Evolutionary conservation across 2,888 invertebrate species (phyloP).

Genomic region (Amiota communis): DNA sequence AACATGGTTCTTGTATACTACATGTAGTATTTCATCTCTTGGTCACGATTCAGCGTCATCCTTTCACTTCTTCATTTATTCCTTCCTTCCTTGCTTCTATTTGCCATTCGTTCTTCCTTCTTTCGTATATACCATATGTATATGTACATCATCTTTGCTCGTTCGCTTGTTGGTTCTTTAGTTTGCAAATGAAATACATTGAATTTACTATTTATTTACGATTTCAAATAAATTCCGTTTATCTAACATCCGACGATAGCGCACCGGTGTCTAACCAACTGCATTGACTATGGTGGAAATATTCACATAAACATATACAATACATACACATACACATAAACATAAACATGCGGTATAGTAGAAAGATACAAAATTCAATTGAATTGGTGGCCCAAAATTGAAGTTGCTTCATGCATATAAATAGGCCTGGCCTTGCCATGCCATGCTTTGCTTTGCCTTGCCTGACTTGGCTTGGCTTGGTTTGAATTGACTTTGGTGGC

Average conservation of each 20-base stretch:
- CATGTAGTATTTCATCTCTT: no score
- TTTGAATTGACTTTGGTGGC: no score
- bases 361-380: conserved; percentile 11
- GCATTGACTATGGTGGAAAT: background rate
- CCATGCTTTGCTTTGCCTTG: no score
- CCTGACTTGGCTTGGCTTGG: no score
- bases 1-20: no score
- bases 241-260: conserved; percentile 25
- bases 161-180: background rate
- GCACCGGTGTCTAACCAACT: background rate
- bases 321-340: background rate
- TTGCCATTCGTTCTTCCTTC: background rate
- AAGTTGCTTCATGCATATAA: conserved; percentile 7
- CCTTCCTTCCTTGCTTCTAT: background rate
- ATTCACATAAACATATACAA: background rate
- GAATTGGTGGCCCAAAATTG: background rate
- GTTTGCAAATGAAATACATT: conserved; percentile 30
- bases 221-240: conserved; percentile 35
- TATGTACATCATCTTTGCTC: background rate
- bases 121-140: background rate
- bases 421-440: background rate
- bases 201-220: conserved; percentile 36
- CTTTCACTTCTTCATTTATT: no score
- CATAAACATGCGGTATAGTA: background rate
- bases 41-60: no score